Evolutionary conservation across 2,113 vertebrate genomes (phyloP).

Genomic region (Alouatta palliata): DNA sequence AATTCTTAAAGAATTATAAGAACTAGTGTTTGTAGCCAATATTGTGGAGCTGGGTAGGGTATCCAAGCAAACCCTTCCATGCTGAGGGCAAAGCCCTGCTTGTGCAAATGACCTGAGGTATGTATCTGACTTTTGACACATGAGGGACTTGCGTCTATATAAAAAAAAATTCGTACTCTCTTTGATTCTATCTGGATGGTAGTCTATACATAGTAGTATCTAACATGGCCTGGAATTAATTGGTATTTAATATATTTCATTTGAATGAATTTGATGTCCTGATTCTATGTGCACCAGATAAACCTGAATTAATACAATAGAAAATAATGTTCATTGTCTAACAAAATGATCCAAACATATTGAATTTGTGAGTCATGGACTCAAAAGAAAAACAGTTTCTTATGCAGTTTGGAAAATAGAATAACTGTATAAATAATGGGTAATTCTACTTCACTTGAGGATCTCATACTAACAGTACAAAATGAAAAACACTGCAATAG

Average conservation of each 20-base stretch:
- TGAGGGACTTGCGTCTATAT: background rate
- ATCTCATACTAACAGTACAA: constrained; percentile 32
- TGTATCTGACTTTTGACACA: background rate
- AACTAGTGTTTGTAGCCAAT: background rate
- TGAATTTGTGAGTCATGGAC: constrained; percentile 66
- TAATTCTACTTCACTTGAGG: constrained; percentile 66
- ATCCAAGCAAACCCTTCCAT: background rate
- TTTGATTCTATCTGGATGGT: background rate
- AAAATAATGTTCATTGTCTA: constrained; percentile 31
- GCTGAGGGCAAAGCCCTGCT: background rate
- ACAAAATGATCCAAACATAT: constrained; percentile 61
- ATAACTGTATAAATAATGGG: constrained; percentile 33
- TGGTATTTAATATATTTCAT: background rate
- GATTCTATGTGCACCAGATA: constrained; percentile 45
- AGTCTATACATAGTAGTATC: background rate
- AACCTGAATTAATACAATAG: constrained; percentile 40
- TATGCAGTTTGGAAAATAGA: constrained; percentile 57
- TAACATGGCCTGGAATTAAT: background rate
- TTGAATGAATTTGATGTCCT: constrained; percentile 21
- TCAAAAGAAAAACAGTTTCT: constrained; percentile 62
- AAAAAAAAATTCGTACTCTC: background rate
- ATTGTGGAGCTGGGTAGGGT: background rate
- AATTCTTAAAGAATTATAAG: background rate
- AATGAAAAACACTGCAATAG: constrained; percentile 66
- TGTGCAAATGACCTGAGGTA: background rate